A percentile compares a stretch with the other conserved stretches of the same genome.
Evolutionary conservation across 1,140 invertebrate species (phyloP).

Genomic region (Caenorhabditis briggsae): DNA sequence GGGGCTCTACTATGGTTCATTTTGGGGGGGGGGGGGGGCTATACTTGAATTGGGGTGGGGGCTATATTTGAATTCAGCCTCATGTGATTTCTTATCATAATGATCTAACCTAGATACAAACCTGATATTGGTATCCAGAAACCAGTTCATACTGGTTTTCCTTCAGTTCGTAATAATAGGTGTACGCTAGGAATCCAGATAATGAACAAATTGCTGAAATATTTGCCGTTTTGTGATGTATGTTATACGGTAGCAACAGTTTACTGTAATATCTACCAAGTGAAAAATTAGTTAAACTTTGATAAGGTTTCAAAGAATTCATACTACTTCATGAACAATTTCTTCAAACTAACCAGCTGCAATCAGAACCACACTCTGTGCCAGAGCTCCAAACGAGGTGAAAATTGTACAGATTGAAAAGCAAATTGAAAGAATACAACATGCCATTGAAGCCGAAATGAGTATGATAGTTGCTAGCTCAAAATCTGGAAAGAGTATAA

Average conservation of each 20-base stretch:
- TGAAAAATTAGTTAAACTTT: too few species aligned
- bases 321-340: too few species aligned
- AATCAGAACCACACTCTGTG: constrained; percentile 46
- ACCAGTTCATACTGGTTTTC: constrained; percentile 57
- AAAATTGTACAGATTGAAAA: constrained; percentile 63
- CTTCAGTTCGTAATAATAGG: constrained; percentile 55
- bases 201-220: constrained; percentile 61
- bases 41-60: too few species aligned
- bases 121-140: constrained; percentile 24
- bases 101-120: neutral
- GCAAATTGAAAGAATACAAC: constrained; percentile 52
- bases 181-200: constrained; percentile 57
- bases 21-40: too few species aligned
- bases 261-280: neutral
- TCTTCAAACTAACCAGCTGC: constrained; percentile 54
- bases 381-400: constrained; percentile 55
- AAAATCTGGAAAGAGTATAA: constrained; percentile 48
- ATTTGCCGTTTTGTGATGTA: too few species aligned
- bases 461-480: constrained; percentile 59
- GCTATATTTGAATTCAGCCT: too few species aligned
- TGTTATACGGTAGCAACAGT: neutral
- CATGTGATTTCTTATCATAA: too few species aligned
- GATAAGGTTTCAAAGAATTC: too few species aligned
- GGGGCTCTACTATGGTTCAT: too few species aligned
- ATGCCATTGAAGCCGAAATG: constrained; percentile 19